These are phyloP conservation scores for Alexandromys fortis DNA, from an alignment of 2,113 vertebrate genomes.

Conservation along the genomic window DNA sequence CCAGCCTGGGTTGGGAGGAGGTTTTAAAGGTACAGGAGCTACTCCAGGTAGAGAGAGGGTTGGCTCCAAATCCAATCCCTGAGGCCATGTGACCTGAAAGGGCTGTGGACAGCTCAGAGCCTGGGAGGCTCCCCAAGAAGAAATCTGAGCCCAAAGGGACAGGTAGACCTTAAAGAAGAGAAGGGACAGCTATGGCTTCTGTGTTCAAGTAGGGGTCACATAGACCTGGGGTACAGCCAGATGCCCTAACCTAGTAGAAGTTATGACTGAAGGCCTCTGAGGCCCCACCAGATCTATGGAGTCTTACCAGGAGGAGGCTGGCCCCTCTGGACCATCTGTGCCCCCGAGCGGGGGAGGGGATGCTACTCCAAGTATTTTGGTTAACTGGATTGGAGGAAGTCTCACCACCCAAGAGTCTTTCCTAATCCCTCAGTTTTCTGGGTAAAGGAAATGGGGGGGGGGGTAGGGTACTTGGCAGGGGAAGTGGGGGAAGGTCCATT, in stretches of 20 bases:
- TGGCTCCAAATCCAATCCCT: not conserved
- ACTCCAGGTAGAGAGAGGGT: conserved; percentile 36
- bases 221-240: not conserved
- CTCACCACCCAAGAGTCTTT: not conserved
- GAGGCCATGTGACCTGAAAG: not conserved
- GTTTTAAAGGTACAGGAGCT: conserved; percentile 77
- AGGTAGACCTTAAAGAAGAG: not conserved
- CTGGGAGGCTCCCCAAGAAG: not conserved
- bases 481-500: rapidly evolving
- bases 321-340: not conserved
- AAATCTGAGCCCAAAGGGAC: not conserved
- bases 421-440: not conserved
- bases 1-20: conserved; percentile 8
- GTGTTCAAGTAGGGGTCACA: not conserved
- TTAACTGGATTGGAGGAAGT: not conserved
- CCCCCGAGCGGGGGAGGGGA: rapidly evolving
- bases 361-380: not conserved
- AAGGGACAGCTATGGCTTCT: not conserved
- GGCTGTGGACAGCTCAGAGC: not conserved
- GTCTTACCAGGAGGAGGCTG: not conserved
- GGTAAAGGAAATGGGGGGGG: not conserved
- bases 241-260: not conserved
- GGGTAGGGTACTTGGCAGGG: not conserved
- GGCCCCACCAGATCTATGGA: not conserved
- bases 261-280: not conserved